Percentiles rank a stretch among this genome's conserved stretches.
These are phyloP conservation scores for Asarcornis scutulata DNA, from an alignment of 2,113 vertebrate genomes.

Conservation along the genomic window DNA sequence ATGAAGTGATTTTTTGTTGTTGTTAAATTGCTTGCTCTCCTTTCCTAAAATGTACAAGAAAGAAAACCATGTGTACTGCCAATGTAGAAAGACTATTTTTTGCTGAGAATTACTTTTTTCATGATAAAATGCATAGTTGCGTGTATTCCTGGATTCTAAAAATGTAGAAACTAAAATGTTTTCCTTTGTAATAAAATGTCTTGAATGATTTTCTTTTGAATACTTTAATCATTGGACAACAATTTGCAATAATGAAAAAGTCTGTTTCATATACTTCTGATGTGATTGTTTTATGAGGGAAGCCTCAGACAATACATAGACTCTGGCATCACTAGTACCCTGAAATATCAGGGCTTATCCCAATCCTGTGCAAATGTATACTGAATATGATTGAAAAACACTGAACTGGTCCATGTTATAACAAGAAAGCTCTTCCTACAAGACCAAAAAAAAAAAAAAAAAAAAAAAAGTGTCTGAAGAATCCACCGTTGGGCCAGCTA, in stretches of 20 bases:
- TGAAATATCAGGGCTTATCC: background rate
- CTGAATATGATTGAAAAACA: background rate
- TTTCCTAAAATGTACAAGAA: background rate
- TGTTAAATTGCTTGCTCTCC: background rate
- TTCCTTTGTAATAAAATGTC: background rate
- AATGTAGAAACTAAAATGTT: background rate
- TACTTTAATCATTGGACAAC: background rate
- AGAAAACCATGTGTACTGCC: background rate
- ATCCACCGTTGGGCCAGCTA: background rate
- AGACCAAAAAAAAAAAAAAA: background rate
- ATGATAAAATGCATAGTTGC: background rate
- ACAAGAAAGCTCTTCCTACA: background rate
- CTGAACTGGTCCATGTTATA: background rate
- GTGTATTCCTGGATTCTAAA: background rate
- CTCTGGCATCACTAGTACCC: background rate
- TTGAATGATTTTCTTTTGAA: background rate
- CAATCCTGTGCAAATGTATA: background rate
- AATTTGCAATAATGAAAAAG: background rate
- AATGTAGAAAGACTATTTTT: background rate
- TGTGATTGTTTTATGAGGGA: background rate
- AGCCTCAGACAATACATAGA: background rate
- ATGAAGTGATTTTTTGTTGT: background rate
- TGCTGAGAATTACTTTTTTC: background rate
- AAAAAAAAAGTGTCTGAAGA: background rate
- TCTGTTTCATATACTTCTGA: background rate